phyloP scores from a whole-genome alignment of 1,140 invertebrate genomes.

The Lordiphosa clarofinis region DNA sequence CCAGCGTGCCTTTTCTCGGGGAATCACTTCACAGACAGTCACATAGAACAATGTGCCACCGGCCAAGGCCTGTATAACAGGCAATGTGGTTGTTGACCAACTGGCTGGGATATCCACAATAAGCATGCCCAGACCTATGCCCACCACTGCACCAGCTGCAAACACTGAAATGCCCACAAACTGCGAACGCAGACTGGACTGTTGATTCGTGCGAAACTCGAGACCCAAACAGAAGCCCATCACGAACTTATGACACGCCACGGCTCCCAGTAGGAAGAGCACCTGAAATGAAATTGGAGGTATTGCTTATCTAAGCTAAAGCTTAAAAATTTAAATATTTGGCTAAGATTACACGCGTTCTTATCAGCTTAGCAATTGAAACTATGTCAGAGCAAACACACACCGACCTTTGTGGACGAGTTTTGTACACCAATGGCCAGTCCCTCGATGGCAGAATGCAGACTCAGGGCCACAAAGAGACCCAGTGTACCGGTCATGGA shows the following conservation, averaged over 20 bases:
- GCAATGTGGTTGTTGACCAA: constrained; percentile 81
- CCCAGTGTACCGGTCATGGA: constrained; percentile 82
- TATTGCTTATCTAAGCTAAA: constrained; percentile 39
- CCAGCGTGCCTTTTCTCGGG: constrained; percentile 86
- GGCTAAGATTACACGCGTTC: constrained; percentile 34
- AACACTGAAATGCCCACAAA: constrained; percentile 84
- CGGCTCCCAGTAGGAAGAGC: constrained; percentile 85
- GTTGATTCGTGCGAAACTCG: constrained; percentile 82
- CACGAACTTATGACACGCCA: constrained; percentile 88
- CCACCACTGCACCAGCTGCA: constrained; percentile 84
- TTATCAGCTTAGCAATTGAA: constrained; percentile 3
- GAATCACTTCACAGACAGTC: constrained; percentile 94
- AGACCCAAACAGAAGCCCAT: constrained; percentile 89
- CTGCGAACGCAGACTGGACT: constrained; percentile 80
- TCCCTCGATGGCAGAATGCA: constrained; percentile 90
- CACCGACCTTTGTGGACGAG: constrained; percentile 84
- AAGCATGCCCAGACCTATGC: constrained; percentile 84
- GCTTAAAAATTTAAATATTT: constrained; percentile 60
- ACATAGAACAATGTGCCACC: constrained; percentile 95
- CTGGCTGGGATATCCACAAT: constrained; percentile 80
- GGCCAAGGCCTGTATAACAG: constrained; percentile 87
- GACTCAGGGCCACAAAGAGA: constrained; percentile 85
- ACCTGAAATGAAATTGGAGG: constrained; percentile 80
- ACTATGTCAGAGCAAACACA: constrained; percentile 54
- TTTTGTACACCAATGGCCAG: constrained; percentile 90